Conservation (phyloP, 23 tunicate genomes). For the Phallusia fumigata region DNA sequence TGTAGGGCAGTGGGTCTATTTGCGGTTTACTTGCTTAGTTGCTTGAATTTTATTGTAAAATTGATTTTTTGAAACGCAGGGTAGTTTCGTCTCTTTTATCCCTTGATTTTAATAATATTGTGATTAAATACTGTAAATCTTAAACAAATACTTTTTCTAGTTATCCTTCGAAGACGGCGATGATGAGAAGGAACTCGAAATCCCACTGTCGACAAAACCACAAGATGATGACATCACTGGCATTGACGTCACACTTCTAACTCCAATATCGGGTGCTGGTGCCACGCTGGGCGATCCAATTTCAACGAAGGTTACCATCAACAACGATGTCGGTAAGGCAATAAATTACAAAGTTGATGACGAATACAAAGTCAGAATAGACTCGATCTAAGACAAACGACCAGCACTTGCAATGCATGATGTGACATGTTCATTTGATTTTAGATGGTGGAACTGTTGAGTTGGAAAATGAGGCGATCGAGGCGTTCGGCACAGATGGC, state of each 20-base stretch:
- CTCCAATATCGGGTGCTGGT: constrained; percentile 66
- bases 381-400: neutral
- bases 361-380: neutral
- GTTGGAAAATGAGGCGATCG: constrained; percentile 36
- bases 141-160: constrained; percentile 36
- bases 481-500: constrained; percentile 66
- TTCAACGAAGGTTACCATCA: constrained; percentile 61
- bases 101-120: no score
- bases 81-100: no score
- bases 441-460: constrained; percentile 82
- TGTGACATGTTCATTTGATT: neutral
- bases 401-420: no score
- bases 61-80: neutral
- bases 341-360: neutral
- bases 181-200: constrained; percentile 57
- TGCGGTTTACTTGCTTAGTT: no score
- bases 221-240: constrained; percentile 62
- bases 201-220: constrained; percentile 65
- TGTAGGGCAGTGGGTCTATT: no score
- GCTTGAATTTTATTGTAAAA: neutral
- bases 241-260: constrained; percentile 72
- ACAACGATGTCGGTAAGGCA: constrained; percentile 76
- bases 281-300: constrained; percentile 72
- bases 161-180: constrained; percentile 81
- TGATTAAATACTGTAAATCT: no score